Percentiles rank a stretch among this genome's conserved stretches.
These are phyloP conservation scores for Podabrus alpinus DNA, from an alignment of 2,888 invertebrate genomes.

Conservation along the genomic window DNA sequence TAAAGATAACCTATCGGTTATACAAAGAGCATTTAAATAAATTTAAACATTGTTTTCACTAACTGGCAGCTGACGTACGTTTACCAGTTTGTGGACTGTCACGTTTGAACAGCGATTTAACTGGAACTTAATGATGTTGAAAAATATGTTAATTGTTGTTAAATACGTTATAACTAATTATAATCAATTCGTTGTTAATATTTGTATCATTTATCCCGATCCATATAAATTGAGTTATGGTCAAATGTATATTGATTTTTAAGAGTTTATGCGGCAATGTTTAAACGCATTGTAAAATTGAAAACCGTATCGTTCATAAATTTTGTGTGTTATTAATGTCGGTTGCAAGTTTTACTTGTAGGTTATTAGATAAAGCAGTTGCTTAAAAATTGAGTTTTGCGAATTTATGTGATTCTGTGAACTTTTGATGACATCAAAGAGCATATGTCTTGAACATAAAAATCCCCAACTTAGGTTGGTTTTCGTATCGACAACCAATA, in stretches of 20 bases:
- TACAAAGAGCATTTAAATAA: not conserved
- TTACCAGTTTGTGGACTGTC: slow-evolving; percentile 29
- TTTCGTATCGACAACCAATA: slow-evolving; percentile 34
- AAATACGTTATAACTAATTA: not conserved
- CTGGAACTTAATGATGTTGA: not conserved
- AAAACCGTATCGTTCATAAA: not conserved
- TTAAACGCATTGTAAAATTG: too few relatives aligned
- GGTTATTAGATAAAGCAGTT: not conserved
- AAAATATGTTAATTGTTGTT: not conserved
- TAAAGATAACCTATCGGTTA: not conserved
- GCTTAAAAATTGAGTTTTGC: not conserved
- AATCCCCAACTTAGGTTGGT: slow-evolving; percentile 20
- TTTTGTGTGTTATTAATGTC: not conserved
- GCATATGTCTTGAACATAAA: slow-evolving; percentile 27
- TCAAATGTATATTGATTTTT: not conserved
- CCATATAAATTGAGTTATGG: not conserved
- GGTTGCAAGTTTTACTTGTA: not conserved
- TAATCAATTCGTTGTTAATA: not conserved
- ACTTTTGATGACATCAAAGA: not conserved
- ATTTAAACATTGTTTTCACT: slow-evolving; percentile 15
- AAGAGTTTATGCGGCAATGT: not conserved
- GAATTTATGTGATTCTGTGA: not conserved
- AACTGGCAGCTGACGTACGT: slow-evolving; percentile 35
- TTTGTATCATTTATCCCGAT: not conserved
- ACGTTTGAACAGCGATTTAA: slow-evolving; percentile 25